Base-by-base conservation (phyloP, 1,140 invertebrate genomes). In the Drosophila nasuta region DNA sequence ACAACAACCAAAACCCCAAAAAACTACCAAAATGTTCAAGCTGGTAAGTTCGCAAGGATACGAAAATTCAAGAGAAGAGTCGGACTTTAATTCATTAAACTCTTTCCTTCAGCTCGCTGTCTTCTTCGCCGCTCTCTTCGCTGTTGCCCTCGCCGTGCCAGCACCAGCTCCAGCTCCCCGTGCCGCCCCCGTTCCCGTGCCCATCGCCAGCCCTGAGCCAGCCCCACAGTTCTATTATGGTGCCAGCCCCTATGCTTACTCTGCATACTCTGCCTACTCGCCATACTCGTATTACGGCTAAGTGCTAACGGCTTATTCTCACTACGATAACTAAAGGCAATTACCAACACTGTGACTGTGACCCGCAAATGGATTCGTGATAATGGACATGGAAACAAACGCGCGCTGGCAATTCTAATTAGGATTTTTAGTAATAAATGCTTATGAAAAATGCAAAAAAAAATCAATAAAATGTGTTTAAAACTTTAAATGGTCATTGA, bases 21-120 rank as follows among this genome's bases (percentile, higher is more conserved):
- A 62, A 38, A 65, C 78, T 57, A 25, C 30, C 79, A 91, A 91
- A 82, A 91, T 91, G 90, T 91, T 91, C 81, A 91, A 91, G 82
- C 82, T 91, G 45, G 90, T 91, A 75, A 88, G 90, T 88, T 25
- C 48, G 8, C n/a, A 48, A 59, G 33, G 33, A 56, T 56, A 46
- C 41, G 11, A 63, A 8, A 43, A 35, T 4, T 38, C 2, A 10
- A 38, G 1, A 8, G 11, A 59, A 28, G 33, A 33, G 20, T 25
- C n/a, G 41, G 30, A 2, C 5, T 15, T 41, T 48, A 25, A 45
- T 5, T 15, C n/a, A 11, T n/a, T 8, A 10, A 10, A 45, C 10
- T 25, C 2, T 11, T 20, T 46, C 35, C 8, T 1, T 0, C 5
- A 91, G 89, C 33, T 91, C 67, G 81, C 77, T 71, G 76, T 91